These are phyloP conservation scores for Melinopterus prodromus DNA, from an alignment of 2,888 invertebrate species.

Conservation along the genomic window DNA sequence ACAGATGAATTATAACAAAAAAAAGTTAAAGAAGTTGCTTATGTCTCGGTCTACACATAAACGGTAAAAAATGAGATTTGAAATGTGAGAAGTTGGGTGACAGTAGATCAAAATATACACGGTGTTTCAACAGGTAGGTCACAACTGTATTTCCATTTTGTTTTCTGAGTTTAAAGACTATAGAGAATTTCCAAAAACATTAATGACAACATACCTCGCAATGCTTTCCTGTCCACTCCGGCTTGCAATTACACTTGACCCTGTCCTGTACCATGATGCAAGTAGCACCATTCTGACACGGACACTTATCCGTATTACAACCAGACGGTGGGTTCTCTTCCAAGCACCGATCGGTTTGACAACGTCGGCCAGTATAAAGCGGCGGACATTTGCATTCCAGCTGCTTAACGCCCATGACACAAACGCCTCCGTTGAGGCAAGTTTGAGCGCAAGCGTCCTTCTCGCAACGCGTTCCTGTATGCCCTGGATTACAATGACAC, in stretches of 20 bases:
- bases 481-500: conserved; percentile 55
- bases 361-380: conserved; percentile 61
- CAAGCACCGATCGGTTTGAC: conserved; percentile 65
- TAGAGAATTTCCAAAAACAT: neutral
- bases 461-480: conserved; percentile 68
- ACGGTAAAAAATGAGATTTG: too few relatives aligned
- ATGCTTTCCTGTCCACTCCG: conserved; percentile 64
- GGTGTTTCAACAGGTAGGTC: too few relatives aligned
- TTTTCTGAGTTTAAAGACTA: too few relatives aligned
- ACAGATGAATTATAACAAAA: too few relatives aligned
- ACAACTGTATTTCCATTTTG: too few relatives aligned
- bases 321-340: conserved; percentile 52
- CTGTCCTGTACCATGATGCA: conserved; percentile 62
- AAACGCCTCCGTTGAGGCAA: conserved; percentile 68
- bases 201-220: conserved; percentile 60
- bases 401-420: conserved; percentile 54
- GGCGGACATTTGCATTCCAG: conserved; percentile 61
- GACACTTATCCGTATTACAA: conserved; percentile 48
- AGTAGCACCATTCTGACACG: conserved; percentile 65
- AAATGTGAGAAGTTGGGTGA: too few relatives aligned
- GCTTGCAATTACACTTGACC: conserved; percentile 65
- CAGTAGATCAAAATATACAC: too few relatives aligned
- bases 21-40: too few relatives aligned
- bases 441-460: conserved; percentile 65
- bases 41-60: too few relatives aligned